Base-by-base conservation (phyloP, 2,888 invertebrate species). In the Pelosia muscerda region DNA sequence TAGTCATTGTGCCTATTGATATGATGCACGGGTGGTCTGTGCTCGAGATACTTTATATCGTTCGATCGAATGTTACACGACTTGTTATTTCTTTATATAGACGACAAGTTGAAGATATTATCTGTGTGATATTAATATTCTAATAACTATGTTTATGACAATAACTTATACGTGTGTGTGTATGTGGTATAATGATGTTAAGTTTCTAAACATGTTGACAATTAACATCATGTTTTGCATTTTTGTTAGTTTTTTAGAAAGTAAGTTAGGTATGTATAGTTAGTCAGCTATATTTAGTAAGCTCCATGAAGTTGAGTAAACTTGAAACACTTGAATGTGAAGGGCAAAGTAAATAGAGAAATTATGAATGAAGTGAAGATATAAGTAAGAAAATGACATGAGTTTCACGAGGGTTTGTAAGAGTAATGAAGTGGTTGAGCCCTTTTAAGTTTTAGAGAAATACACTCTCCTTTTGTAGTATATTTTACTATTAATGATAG, bases 21-120 rank as follows among this genome's bases (percentile, higher is more conserved):
- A 80, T 79, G 76, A 81, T 86, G 72, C 77, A 83, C 85, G 92
- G 93, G 93, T 92, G 93, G 92, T 91, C 92, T 83, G 82, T 75
- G 75, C 66, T 76, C 78, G 80, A 80, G 73, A 69, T 74, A 72
- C 69, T 69, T 76, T 71, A 71, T 78, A 76, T 83, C 79, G 76
- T 71, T 69, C 71, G 73, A 82, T 81, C 82, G 72, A 67, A 75
- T 77, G 71, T 79, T 68, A 71, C 69, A 57, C 64, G 56, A 72
- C 77, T 79, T 75, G 76, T 81, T 82, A 83, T 77, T 77, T 80
- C 79, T 83, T 81, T 84, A 84, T 84, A 78, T 80, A 77, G 64
- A 69, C 63, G 63, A 68, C 54, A 60, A 66, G 67, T 68, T 73
- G 69, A 69, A 69, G 72, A 79, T 79, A 74, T 64, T 74, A 81